Conservation (phyloP, 2,888 invertebrate species). For the Noctua fimbriata region DNA sequence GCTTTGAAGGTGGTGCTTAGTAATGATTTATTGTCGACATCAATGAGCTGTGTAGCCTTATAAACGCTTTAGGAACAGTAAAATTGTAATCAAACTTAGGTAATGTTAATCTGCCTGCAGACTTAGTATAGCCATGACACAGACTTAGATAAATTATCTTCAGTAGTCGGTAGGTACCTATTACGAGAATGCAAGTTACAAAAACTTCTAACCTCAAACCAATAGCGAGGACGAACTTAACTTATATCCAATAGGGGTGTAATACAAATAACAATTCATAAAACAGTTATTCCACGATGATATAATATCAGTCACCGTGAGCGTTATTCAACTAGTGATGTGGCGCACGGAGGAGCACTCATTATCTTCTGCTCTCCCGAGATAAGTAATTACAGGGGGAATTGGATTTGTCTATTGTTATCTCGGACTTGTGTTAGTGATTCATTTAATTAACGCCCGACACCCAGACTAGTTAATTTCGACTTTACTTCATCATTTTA, state of each 20-base stretch:
- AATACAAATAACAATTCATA: constrained; percentile 21
- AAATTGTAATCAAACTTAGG: not conserved
- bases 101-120: not conserved
- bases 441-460: constrained; percentile 73
- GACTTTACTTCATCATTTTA: constrained; percentile 19
- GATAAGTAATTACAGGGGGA: constrained; percentile 74
- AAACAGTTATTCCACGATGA: constrained; percentile 24
- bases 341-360: constrained; percentile 36
- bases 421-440: constrained; percentile 69
- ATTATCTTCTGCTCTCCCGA: constrained; percentile 66
- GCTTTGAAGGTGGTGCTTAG: not conserved
- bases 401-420: constrained; percentile 76
- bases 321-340: constrained; percentile 36
- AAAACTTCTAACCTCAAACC: not conserved
- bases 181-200: not conserved
- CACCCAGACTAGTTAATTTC: constrained; percentile 47
- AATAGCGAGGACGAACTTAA: not conserved
- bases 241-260: not conserved
- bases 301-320: constrained; percentile 19
- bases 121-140: not conserved
- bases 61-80: not conserved
- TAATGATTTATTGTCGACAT: not conserved
- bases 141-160: not conserved
- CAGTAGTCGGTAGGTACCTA: not conserved
- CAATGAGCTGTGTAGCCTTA: not conserved